Evolutionary conservation across 2,888 invertebrate genomes (phyloP).

Genomic region (Griposia aprilina): DNA sequence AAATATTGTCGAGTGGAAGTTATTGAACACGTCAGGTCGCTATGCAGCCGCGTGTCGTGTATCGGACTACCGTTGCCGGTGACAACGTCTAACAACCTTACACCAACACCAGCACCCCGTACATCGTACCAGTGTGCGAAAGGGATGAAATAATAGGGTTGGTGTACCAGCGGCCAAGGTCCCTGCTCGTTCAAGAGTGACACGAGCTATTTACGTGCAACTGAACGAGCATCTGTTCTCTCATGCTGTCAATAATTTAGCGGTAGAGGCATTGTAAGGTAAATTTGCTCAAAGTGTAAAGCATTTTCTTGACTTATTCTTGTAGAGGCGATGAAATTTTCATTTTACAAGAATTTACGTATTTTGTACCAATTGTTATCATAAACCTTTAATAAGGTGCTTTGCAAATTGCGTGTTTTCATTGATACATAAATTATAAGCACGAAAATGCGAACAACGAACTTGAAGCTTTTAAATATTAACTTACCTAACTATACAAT

Average conservation of each 20-base stretch:
- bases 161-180: conserved; percentile 79
- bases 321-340: not conserved
- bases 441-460: conserved; percentile 19
- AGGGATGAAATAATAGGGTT: conserved; percentile 81
- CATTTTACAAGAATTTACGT: conserved; percentile 18
- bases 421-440: conserved; percentile 13
- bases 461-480: conserved; percentile 17
- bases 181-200: conserved; percentile 87
- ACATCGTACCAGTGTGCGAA: conserved; percentile 75
- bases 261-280: conserved; percentile 32
- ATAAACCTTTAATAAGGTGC: conserved; percentile 28
- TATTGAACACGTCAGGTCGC: conserved; percentile 78
- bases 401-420: conserved; percentile 51
- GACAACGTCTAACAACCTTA: conserved; percentile 88
- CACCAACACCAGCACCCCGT: conserved; percentile 82
- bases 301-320: not conserved
- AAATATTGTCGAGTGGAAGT: conserved; percentile 81
- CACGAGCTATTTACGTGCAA: conserved; percentile 77
- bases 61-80: conserved; percentile 86
- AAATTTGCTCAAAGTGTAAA: not conserved
- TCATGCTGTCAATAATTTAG: conserved; percentile 58
- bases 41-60: conserved; percentile 81
- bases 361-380: conserved; percentile 2
- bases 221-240: conserved; percentile 84
- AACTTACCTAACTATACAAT: not conserved